Percentiles rank a stretch among this genome's conserved stretches.
Conservation (phyloP, 2,113 vertebrate genomes). For the Lophius piscatorius region DNA sequence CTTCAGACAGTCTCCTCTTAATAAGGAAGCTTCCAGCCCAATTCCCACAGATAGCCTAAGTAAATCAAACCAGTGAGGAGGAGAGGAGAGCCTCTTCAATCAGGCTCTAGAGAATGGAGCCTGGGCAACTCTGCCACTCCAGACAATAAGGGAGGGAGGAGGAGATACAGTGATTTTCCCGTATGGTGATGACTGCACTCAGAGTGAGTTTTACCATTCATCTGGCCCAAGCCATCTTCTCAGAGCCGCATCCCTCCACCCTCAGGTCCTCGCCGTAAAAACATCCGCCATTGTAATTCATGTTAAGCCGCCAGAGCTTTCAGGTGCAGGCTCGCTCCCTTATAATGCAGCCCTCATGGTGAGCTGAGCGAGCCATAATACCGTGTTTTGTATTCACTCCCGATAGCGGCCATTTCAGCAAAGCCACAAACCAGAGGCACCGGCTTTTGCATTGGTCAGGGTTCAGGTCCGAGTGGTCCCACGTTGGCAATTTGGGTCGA, state of each 20-base stretch:
- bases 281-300: slow-evolving; percentile 65
- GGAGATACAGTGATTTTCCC: slow-evolving; percentile 56
- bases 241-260: slow-evolving; percentile 50
- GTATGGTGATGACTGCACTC: slow-evolving; percentile 68
- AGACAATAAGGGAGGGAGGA: slow-evolving; percentile 56
- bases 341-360: slow-evolving; percentile 53
- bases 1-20: slow-evolving; percentile 77
- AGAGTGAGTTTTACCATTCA: slow-evolving; percentile 58
- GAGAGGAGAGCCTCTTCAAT: slow-evolving; percentile 75
- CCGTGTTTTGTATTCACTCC: slow-evolving; percentile 63
- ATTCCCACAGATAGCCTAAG: slow-evolving; percentile 75
- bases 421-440: slow-evolving; percentile 41
- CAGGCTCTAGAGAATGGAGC: slow-evolving; percentile 72
- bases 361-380: slow-evolving; percentile 51
- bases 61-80: slow-evolving; percentile 75
- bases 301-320: slow-evolving; percentile 54
- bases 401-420: slow-evolving; percentile 46
- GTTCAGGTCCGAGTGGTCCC: slow-evolving; percentile 63
- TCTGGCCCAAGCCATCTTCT: slow-evolving; percentile 55
- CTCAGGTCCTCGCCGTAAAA: slow-evolving; percentile 64
- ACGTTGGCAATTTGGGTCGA: slow-evolving; percentile 42
- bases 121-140: slow-evolving; percentile 68
- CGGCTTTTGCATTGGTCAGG: slow-evolving; percentile 51
- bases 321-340: no score
- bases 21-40: slow-evolving; percentile 77